Percentiles rank a stretch among this genome's conserved stretches.
Conservation (phyloP, 2,888 invertebrate genomes). For the Prenolepis imparis region DNA sequence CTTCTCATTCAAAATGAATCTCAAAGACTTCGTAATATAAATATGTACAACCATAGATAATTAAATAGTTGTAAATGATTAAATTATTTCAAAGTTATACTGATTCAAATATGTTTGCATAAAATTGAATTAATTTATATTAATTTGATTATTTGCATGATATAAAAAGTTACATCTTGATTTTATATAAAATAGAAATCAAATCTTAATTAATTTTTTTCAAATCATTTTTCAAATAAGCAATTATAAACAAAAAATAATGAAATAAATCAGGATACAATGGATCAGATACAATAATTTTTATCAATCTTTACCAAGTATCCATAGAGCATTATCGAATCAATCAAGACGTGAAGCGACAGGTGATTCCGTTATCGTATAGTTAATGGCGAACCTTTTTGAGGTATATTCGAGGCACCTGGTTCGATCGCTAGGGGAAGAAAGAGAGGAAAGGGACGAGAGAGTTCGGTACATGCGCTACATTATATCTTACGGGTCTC, state of each 20-base stretch:
- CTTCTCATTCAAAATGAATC: neutral
- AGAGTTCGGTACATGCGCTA: slow-evolving; percentile 21
- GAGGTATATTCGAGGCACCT: slow-evolving; percentile 30
- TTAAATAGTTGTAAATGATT: neutral
- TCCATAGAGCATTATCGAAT: neutral
- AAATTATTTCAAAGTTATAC: neutral
- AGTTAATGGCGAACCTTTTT: slow-evolving; percentile 27
- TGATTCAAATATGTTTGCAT: neutral
- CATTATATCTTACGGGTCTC: slow-evolving; percentile 57
- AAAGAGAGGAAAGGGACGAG: slow-evolving; percentile 2
- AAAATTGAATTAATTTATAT: neutral
- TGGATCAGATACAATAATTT: neutral
- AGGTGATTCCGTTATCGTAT: slow-evolving; percentile 36
- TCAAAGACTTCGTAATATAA: neutral
- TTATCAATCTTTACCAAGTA: neutral
- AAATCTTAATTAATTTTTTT: neutral
- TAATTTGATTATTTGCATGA: neutral
- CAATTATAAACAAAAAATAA: neutral
- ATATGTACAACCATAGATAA: neutral
- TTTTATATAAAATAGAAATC: slow-evolving; percentile 1
- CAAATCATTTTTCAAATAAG: neutral
- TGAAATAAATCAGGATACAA: neutral
- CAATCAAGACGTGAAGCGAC: slow-evolving; percentile 36
- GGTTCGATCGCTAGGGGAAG: slow-evolving; percentile 7
- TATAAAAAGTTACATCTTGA: neutral